Evolutionary conservation across 2,888 invertebrate species (phyloP), one percentile per base, ranked within the genome.

Genomic region (Cataglyphis cursor): DNA sequence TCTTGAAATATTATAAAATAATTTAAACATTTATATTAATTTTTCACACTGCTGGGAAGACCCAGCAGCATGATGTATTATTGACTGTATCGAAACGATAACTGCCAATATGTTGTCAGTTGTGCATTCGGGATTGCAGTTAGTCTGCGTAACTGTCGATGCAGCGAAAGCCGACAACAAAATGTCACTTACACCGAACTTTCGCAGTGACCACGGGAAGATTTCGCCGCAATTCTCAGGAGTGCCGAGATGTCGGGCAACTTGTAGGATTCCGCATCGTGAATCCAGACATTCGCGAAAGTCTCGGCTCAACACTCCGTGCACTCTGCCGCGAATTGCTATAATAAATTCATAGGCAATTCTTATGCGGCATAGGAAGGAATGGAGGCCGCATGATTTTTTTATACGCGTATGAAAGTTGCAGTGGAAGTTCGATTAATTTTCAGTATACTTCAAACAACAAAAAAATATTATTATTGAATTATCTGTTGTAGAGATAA

Each of bases 341-440:
- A 91, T 91, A 88, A 90, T 88, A 90, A 90, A 90, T 90, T 90
- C 90, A 90, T 90, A 88, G 82, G 87, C 87, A 90, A 90, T 90
- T 90, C 88, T 90, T 87, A 88, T 85, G 88, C 87, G 83, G 87
- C 81, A 48, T 68, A 57, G 64, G 81, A 85, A 82, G 84, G 54
- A 86, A 85, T 82, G 84, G 83, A 82, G 31, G 18, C 18, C 35
- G 24, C 8, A 57, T 87, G 82, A 87, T 84, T 89, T 88, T 84
- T 84, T 85, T 65, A 83, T 73, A 41, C 62, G 73, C 41, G n/a
- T 41, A 65, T 84, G 70, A 82, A 88, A 88, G 83, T 85, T 89
- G 86, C 73, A 83, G 65, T 28, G 24, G 54, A 70, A 44, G 57
- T 59, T 80, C 44, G 72, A 72, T 41, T 72, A 66, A 76, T 68